phyloP scores from a whole-genome alignment of 1,140 invertebrate genomes.

The Triops cancriformis region DNA sequence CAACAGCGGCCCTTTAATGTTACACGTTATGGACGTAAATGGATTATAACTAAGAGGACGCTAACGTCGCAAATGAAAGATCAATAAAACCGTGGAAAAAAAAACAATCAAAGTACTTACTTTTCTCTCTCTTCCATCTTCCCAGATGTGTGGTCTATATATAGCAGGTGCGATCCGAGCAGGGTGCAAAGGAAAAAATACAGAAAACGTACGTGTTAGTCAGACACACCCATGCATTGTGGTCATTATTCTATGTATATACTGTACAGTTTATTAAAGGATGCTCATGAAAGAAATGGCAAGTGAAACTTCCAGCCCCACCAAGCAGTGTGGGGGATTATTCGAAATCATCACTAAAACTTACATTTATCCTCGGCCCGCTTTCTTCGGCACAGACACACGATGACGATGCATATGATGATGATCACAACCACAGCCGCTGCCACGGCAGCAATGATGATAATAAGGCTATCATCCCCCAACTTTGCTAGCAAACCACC shows the following conservation, averaged over 20 bases:
- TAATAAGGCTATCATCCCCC: constrained; percentile 63
- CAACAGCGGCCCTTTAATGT: no score
- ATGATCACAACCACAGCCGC: constrained; percentile 65
- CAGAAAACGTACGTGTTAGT: constrained; percentile 27
- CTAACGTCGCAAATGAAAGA: constrained; percentile 16
- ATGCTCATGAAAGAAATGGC: neutral
- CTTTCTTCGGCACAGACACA: constrained; percentile 67
- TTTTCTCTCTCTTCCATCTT: constrained; percentile 72
- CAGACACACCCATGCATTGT: constrained; percentile 22
- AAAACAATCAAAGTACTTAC: constrained; percentile 58
- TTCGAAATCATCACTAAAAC: constrained; percentile 41
- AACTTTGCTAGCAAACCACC: constrained; percentile 65
- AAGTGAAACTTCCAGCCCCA: neutral
- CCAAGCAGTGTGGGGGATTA: neutral
- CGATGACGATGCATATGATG: constrained; percentile 71
- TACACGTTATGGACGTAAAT: constrained; percentile 6
- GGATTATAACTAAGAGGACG: neutral
- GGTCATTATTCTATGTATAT: neutral
- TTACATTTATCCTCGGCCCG: constrained; percentile 76
- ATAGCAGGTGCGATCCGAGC: constrained; percentile 31
- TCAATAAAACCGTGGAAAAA: constrained; percentile 19
- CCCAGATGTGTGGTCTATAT: constrained; percentile 62
- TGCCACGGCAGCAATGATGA: constrained; percentile 63
- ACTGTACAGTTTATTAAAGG: neutral
- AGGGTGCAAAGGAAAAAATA: constrained; percentile 28